A percentile compares a stretch with the other conserved stretches of the same genome.
Conservation (phyloP, 2,888 invertebrate genomes). For the Empis livida region DNA sequence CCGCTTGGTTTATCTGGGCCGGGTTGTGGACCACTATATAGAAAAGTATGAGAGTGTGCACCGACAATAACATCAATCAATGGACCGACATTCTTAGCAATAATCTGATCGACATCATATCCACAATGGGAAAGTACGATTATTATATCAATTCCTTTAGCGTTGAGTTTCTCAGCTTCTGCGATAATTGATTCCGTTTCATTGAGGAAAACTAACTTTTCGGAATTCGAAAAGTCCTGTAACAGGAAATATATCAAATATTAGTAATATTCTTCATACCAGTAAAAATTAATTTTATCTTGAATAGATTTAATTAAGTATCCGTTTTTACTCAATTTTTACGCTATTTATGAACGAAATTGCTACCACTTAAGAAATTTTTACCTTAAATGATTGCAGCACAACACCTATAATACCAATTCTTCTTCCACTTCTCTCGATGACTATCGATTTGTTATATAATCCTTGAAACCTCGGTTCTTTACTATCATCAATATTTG, state of each 20-base stretch:
- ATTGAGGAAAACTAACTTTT: constrained; percentile 52
- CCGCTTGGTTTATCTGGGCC: constrained; percentile 45
- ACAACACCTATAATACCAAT: constrained; percentile 74
- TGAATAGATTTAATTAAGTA: no score
- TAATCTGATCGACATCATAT: constrained; percentile 48
- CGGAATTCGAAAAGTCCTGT: constrained; percentile 57
- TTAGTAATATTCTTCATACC: no score
- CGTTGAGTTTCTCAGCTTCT: constrained; percentile 50
- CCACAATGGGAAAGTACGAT: constrained; percentile 77
- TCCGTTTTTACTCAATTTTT: no score
- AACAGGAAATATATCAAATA: no score
- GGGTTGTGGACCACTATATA: constrained; percentile 49
- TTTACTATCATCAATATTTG: constrained; percentile 57
- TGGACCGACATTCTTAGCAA: constrained; percentile 50
- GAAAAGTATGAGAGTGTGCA: constrained; percentile 68
- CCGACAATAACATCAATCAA: constrained; percentile 75
- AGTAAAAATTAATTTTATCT: no score
- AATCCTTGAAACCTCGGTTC: constrained; percentile 52
- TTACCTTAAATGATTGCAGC: constrained; percentile 6
- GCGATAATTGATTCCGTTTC: constrained; percentile 52
- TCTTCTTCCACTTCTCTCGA: constrained; percentile 46
- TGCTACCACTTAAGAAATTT: no score
- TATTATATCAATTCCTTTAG: constrained; percentile 56
- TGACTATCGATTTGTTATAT: constrained; percentile 49
- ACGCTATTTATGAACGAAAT: no score